Evolutionary conservation across 2,797 vertebrate species (phyloP), one percentile per base, ranked within the genome.

Genomic region (Liparis tanakae): DNA sequence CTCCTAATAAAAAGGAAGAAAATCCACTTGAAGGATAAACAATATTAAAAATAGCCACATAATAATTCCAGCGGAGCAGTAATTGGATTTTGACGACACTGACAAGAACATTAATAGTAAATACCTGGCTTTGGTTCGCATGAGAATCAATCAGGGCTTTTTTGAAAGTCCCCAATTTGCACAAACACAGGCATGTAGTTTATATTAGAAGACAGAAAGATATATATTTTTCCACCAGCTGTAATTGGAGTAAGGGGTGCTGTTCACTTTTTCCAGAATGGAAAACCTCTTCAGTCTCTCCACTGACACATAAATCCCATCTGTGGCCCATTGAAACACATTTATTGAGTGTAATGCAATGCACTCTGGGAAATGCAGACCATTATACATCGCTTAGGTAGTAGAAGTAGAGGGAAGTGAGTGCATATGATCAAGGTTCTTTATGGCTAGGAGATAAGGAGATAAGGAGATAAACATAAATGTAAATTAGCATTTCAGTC

Each of bases 251-350:
- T 57, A 51, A 62, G 69, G 57, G 77, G 68, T 37, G n/a, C 51
- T 55, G 44, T 83, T 88, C 76, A 82, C 15, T 79, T 84, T 91
- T 91, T 89, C 87, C 85, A 73, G 48, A 66, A 58, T 82, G 85
- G 87, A 86, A 91, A 89, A 78, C 44, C 22, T 78, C 57, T 68
- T 48, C 57, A 57, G 69, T 59, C 70, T 86, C 65, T 12, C n/a
- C 67, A 22, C 70, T 60, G 67, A 68, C 41, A 74, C 67, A 65
- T 44, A 77, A 71, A 70, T 46, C 48, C 44, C 43, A 59, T 33
- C 60, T 3, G 14, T 3, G 53, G 44, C 18, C 37, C 15, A 25
- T 1, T 5, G 14, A 77, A 39, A 44, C 66, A 69, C 64, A 74
- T 65, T 78, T 56, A 63, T 50, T 56, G 1, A 69, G 10, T 51